Evolutionary conservation across 2,113 vertebrate genomes (phyloP).

Genomic region (Seriola dumerili): DNA sequence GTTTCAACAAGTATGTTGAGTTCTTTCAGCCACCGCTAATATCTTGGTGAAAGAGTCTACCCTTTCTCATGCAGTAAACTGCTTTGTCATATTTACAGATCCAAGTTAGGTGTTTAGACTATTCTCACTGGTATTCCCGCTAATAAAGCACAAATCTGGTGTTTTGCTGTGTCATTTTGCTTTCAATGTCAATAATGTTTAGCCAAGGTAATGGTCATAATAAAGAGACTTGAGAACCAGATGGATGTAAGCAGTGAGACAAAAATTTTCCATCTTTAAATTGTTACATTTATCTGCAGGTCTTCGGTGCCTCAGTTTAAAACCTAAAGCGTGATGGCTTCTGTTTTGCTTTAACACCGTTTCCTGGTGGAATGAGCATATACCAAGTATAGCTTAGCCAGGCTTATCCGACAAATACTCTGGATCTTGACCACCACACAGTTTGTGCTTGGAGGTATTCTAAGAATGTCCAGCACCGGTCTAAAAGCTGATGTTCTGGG

Average conservation of each 20-base stretch:
- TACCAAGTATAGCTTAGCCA: constrained; percentile 26
- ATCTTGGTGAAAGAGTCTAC: too few relatives aligned
- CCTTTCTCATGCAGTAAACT: too few relatives aligned
- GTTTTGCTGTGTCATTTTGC: background rate
- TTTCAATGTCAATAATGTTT: background rate
- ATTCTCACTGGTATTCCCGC: too few relatives aligned
- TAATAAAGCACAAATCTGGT: background rate
- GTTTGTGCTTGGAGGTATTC: constrained; percentile 43
- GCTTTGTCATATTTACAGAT: too few relatives aligned
- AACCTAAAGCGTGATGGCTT: constrained; percentile 7
- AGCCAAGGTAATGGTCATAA: too few relatives aligned
- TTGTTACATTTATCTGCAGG: background rate
- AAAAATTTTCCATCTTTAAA: too few relatives aligned
- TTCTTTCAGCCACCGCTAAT: too few relatives aligned
- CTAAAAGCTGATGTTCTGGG: constrained; percentile 1
- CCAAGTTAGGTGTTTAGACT: too few relatives aligned
- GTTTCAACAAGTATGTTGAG: too few relatives aligned
- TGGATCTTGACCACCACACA: constrained; percentile 26
- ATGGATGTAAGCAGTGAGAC: too few relatives aligned
- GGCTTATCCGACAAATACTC: constrained; percentile 46
- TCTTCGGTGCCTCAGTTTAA: background rate
- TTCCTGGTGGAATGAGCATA: constrained; percentile 28
- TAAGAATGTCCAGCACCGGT: constrained; percentile 35
- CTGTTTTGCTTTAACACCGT: constrained; percentile 15
- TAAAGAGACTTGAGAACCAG: too few relatives aligned